Percentiles rank a stretch among this genome's conserved stretches.
Conservation (phyloP, 2,888 invertebrate species). For the Julus scandinavius region DNA sequence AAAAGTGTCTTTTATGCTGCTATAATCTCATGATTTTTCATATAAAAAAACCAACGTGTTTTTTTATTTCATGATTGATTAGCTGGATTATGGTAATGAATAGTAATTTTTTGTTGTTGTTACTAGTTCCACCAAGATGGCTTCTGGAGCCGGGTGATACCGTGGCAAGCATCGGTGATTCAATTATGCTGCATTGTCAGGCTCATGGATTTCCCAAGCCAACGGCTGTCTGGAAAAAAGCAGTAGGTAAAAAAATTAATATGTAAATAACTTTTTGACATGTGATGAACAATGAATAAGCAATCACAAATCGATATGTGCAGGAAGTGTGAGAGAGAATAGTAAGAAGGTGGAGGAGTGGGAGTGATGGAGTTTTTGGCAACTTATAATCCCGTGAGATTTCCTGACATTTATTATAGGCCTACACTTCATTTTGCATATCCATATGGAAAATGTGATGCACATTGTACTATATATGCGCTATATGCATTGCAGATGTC, state of each 20-base stretch:
- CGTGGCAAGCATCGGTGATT: slow-evolving; percentile 56
- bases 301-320: slow-evolving; percentile 23
- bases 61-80: slow-evolving; percentile 48
- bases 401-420: slow-evolving; percentile 22
- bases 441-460: not conserved
- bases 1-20: too few species aligned
- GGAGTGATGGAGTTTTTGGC: slow-evolving; percentile 4
- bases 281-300: slow-evolving; percentile 33
- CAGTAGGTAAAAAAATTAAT: slow-evolving; percentile 59
- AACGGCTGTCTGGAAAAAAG: slow-evolving; percentile 59
- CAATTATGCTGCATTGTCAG: slow-evolving; percentile 57
- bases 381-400: slow-evolving; percentile 12
- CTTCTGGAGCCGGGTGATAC: slow-evolving; percentile 58
- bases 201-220: slow-evolving; percentile 59
- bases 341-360: not conserved
- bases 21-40: slow-evolving; percentile 46
- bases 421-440: not conserved
- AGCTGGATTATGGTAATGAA: slow-evolving; percentile 43
- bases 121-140: slow-evolving; percentile 59
- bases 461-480: not conserved
- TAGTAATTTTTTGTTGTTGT: slow-evolving; percentile 22
- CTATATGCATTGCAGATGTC: not conserved
- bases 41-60: slow-evolving; percentile 45
- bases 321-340: not conserved
- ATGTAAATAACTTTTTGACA: slow-evolving; percentile 46